Conservation (phyloP, 2,888 invertebrate species). For the Nineta flava region DNA sequence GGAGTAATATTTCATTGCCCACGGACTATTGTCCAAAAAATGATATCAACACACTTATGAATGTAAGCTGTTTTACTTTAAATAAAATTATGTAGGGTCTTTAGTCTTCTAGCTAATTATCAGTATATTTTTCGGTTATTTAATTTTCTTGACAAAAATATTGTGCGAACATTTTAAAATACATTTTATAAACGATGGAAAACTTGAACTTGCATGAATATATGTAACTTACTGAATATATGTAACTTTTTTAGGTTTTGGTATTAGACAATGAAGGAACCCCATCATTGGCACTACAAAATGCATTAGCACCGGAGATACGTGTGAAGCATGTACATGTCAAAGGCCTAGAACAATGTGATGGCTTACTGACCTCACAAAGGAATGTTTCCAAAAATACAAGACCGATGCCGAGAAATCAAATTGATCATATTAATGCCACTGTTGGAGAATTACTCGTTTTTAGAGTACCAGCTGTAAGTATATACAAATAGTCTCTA, state of each 20-base stretch:
- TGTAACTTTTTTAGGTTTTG: constrained; percentile 25
- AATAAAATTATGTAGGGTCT: background rate
- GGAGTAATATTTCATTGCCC: constrained; percentile 76
- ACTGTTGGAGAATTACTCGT: constrained; percentile 67
- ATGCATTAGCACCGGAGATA: constrained; percentile 49
- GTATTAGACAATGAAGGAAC: constrained; percentile 37
- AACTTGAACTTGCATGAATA: no score
- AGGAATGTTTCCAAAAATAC: constrained; percentile 39
- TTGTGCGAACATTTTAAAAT: no score
- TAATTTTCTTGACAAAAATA: background rate
- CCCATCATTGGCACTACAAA: constrained; percentile 40
- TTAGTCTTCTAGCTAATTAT: background rate
- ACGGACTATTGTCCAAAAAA: constrained; percentile 62
- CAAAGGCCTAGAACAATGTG: constrained; percentile 52
- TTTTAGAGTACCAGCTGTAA: constrained; percentile 63
- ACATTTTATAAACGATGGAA: no score
- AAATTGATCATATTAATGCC: constrained; percentile 70
- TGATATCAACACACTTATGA: constrained; percentile 55
- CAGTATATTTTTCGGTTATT: constrained; percentile 2
- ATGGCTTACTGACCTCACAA: constrained; percentile 30
- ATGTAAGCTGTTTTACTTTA: constrained; percentile 15
- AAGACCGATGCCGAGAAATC: constrained; percentile 66
- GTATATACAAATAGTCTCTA: constrained; percentile 14
- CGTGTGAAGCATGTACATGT: constrained; percentile 46
- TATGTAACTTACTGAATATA: no score